Base-by-base conservation (phyloP, 37 sponge, comb jelly and placozoan genomes). In the Axinella damicornis region DNA sequence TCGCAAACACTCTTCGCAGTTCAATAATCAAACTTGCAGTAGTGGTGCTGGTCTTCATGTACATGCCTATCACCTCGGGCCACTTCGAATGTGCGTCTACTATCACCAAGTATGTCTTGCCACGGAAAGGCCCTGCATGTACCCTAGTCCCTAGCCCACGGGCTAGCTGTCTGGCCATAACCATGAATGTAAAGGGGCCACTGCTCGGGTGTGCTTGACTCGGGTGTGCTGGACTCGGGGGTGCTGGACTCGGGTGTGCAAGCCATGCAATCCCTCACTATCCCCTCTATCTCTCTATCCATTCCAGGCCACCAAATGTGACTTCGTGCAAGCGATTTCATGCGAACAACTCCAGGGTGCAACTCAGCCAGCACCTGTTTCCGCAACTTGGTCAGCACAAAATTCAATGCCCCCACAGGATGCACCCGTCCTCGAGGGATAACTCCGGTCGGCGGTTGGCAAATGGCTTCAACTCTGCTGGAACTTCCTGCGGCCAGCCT, bases 51-150 rank as follows among this genome's bases (percentile, higher is more conserved):
- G 34, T 12, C 16, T 15, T 34, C 75, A 74, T 74, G 15, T 15
- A 27, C 75, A 74, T 74, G 15, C 46, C 36, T 11, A 33, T 20
- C 32, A 65, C 80, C n/a, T 85, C 86, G 41, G 38, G 36, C 86
- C 86, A 85, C 40, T 85, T 77, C 30, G 78, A 69, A 54, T 76
- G 58, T 53, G 86, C 86, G 38, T 85, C 86, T 31, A 77, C 75
- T 19, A 78, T 34, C 20, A 85, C 24, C 22, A 77, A 33, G n/a
- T 67, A 67, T 36, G 21, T 37, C 24, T 31, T 55, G n/a, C 73
- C 73, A 25, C 54, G 41, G 59, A 82, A 72, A 57, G 71, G 73
- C 41, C 73, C 83, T 33, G 73, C 73, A 58, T 46, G 46, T 53
- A 70, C 5, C 54, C 61, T 17, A 82, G 25, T 20, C 76, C 39